Base-by-base conservation (phyloP, 2,113 vertebrate species). In the Gallinago paraguaiae region DNA sequence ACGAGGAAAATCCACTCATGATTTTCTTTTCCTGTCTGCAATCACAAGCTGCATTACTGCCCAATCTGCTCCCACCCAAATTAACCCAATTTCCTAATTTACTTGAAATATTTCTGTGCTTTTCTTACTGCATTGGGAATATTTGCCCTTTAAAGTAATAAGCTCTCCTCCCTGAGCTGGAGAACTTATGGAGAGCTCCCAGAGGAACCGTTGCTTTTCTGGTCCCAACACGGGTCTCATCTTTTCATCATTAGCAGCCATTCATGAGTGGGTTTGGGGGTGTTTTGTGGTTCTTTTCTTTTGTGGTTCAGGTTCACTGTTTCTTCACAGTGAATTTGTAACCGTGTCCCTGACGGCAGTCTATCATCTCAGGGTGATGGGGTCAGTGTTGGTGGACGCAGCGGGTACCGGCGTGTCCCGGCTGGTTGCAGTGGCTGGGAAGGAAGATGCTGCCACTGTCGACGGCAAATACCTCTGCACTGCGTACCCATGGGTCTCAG, bases 61-160 rank as follows among this genome's bases (percentile, higher is more conserved):
- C 80, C 46, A 46, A 41, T 93, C 69, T 91, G 50, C 41, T 92
- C 88, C 86, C 83, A 95, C 80, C 93, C 88, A 96, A 82, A 95
- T 93, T 94, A 93, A 92, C 77, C 75, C 86, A 89, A 67, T 93
- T 95, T 95, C 88, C 93, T 95, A 93, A 91, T 92, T 92, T 91
- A 60, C 83, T 87, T 13, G 0, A 84, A 94, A 61, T 91, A 82
- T 69, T 96, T 86, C 61, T 91, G 20, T 77, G 30, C 41, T 91
- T 91, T 86, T 88, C 90, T 50, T 81, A 64, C 11, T 80, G 65
- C 57, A 23, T 51, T 85, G 91, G 83, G 86, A 93, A 72, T 92
- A 72, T 92, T 94, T 97, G 67, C 67, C 83, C 83, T 94, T 93
- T 89, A 37, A 54, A 72, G 45, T 70, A 86, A 69, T 45, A 27